phyloP scores from a whole-genome alignment of 2,113 vertebrate species.

The Saimiri boliviensis region DNA sequence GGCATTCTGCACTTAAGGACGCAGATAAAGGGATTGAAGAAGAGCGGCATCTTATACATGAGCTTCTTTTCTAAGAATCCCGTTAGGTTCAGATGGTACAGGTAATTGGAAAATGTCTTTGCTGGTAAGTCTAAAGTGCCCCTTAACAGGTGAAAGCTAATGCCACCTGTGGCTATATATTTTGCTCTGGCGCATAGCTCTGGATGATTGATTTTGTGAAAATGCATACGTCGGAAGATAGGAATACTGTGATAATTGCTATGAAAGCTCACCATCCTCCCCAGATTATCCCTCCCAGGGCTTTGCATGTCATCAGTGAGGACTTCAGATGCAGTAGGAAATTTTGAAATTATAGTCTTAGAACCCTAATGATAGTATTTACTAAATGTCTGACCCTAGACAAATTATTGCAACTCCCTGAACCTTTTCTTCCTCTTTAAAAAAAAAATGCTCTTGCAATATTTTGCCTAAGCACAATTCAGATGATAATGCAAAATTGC shows the following conservation, averaged over 20 bases:
- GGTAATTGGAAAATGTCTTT: background rate
- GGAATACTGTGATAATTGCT: background rate
- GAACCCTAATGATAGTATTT: background rate
- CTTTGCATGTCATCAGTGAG: rapidly evolving
- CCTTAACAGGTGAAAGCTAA: background rate
- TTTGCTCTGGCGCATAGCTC: background rate
- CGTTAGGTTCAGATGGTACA: background rate
- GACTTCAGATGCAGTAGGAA: background rate
- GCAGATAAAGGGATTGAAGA: background rate
- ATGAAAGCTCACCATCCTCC: background rate
- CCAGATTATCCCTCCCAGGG: background rate
- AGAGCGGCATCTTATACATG: background rate
- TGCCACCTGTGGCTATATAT: background rate
- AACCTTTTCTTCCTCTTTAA: background rate
- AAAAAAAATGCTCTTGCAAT: background rate
- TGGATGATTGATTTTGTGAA: background rate
- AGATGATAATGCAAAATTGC: background rate
- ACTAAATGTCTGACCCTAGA: background rate
- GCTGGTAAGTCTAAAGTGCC: background rate
- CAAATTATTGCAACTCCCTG: background rate
- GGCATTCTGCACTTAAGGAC: background rate
- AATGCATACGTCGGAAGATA: background rate
- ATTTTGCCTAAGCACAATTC: background rate
- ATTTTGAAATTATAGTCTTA: background rate
- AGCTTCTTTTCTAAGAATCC: background rate